Percentiles rank a stretch among this genome's conserved stretches.
phyloP scores from a whole-genome alignment of 2,113 vertebrate genomes.

The Gavialis gangeticus region DNA sequence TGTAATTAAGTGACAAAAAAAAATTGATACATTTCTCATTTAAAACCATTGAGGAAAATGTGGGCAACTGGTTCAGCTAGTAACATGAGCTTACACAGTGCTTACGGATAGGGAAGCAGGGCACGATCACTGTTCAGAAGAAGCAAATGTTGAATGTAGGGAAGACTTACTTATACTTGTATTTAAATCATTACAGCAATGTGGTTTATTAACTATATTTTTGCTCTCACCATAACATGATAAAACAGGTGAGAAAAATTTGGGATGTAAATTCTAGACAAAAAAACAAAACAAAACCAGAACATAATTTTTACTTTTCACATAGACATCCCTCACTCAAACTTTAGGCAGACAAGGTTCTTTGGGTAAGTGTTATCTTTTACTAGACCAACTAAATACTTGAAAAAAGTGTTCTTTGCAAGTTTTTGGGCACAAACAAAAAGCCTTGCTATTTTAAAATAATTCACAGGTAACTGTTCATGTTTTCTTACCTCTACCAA shows the following conservation, averaged over 20 bases:
- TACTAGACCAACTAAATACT: no score
- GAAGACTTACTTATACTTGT: no score
- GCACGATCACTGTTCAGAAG: background rate
- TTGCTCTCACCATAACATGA: background rate
- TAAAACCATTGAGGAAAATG: background rate
- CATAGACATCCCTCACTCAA: background rate
- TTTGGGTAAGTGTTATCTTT: no score
- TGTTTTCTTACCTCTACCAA: rapidly evolving
- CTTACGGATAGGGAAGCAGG: background rate
- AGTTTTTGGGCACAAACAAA: no score
- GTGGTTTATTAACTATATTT: background rate
- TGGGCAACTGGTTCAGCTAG: background rate
- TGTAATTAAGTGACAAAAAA: background rate
- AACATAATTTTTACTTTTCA: background rate
- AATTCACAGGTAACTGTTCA: background rate
- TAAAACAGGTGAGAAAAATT: background rate
- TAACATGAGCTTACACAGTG: background rate
- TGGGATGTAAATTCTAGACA: background rate
- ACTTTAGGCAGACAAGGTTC: no score
- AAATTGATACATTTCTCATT: background rate
- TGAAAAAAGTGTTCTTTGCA: no score
- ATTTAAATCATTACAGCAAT: background rate
- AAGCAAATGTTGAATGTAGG: background rate
- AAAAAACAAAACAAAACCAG: background rate
- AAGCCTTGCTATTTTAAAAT: background rate